Evolutionary conservation across 2,113 vertebrate genomes (phyloP), one percentile per base, ranked within the genome.

Genomic region (Triplophysa siluroides): DNA sequence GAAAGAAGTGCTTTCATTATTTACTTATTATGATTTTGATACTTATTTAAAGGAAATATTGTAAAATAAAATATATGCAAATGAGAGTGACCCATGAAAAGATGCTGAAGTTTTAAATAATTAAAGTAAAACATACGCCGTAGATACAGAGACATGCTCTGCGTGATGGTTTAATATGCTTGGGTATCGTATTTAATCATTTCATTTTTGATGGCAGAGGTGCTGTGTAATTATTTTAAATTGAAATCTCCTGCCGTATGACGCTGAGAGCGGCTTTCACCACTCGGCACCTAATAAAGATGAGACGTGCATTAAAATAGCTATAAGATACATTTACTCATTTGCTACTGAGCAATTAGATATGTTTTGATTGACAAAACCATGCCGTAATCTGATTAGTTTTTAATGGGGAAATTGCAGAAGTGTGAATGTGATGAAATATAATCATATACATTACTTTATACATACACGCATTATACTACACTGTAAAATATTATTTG

Each of bases 141-240:
- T 33, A 33, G 47, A 3, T 50, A 2, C 47, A 50, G 12, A 50
- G 1, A 13, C 47, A 50, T 50, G 47, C 33, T 50, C 8, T 50
- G 47, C 12, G 26, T 29, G 26, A 29, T 14, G 3, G 50, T 14
- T 14, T 52, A 14, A 52, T 14, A 52, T 41, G 26, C 29, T 56
- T 19, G 69, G 8, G 26, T 60, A 16, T 58, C 43, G 10, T 16
- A 64, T 64, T 76, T 47, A 52, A 29, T 64, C 41, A 2, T 64
- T 29, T 50, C 1, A 50, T 38, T 76, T 50, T 64, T 63, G 50
- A 19, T 21, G 54, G 19, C 19, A n/a, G 12, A 64, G 47, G 43
- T 77, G 29, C 21, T 38, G 75, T 77, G 43, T 65, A 77, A 77
- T 77, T 54, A 65, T 26, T 3, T 65, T 65, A 52, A 65, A 65